phyloP scores from a whole-genome alignment of 2,888 invertebrate species.

The Protonemura montana region DNA sequence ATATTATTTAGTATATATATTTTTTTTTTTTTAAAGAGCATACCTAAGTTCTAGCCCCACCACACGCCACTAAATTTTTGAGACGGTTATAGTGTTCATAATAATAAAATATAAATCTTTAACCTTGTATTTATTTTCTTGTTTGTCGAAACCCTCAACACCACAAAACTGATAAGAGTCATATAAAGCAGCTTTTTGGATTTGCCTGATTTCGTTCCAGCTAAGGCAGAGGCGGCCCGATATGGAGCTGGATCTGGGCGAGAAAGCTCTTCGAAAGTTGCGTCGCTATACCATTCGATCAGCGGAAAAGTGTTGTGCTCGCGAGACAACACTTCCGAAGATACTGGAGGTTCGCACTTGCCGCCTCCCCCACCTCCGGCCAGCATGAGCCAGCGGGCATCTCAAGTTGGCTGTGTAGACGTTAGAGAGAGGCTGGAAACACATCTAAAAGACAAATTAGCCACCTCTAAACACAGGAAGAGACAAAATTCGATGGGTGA shows the following conservation, averaged over 20 bases:
- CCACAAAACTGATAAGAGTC: no score
- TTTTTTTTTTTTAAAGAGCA: no score
- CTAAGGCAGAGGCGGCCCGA: background rate
- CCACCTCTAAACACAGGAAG: slow-evolving; percentile 58
- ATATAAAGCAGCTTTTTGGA: no score
- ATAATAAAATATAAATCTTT: no score
- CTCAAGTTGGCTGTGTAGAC: slow-evolving; percentile 45
- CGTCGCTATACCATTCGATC: slow-evolving; percentile 53
- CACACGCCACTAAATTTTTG: no score
- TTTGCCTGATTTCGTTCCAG: background rate
- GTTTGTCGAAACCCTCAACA: no score
- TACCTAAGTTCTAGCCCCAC: no score
- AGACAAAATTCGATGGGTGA: slow-evolving; percentile 57
- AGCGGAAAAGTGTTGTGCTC: slow-evolving; percentile 52
- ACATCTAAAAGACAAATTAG: slow-evolving; percentile 61
- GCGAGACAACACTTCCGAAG: slow-evolving; percentile 44
- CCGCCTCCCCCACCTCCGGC: slow-evolving; percentile 48
- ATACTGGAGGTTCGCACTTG: slow-evolving; percentile 40
- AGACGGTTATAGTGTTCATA: no score
- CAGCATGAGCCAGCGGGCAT: slow-evolving; percentile 38
- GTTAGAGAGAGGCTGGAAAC: slow-evolving; percentile 55
- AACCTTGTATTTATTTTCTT: no score
- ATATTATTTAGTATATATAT: no score
- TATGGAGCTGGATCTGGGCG: slow-evolving; percentile 16
- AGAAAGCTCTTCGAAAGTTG: slow-evolving; percentile 50